Base-by-base conservation (phyloP, 1,140 invertebrate genomes). In the Chymomyza costata region DNA sequence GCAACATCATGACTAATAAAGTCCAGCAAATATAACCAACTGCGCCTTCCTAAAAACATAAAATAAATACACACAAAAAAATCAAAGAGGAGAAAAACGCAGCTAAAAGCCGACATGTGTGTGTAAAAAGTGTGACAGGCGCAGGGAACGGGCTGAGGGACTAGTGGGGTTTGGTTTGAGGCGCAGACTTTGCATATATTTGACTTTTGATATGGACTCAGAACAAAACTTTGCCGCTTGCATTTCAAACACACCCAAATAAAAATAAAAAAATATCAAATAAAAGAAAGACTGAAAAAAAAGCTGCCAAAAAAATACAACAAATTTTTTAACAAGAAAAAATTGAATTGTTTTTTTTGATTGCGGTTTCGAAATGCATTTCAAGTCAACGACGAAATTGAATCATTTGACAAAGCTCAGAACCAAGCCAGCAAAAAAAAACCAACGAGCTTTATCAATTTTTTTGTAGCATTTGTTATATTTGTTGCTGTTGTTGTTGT, bases 381-480 rank as follows among this genome's bases (percentile, higher is more conserved):
- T 61, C 39, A 55, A 62, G 71, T 70, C 61, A 57, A 78, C 46
- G 53, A 25, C 39, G 71, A 74, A 74, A 74, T 78, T 74, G 71
- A 74, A 78, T 74, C 71, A 74, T 78, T 78, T 65, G 71, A 57
- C 71, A 68, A 74, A 74, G 34, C 21, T 3, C 8, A 5, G 21
- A 3, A 8, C 3, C 21, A 8, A 25, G 8, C 8, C 3, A 8
- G 3, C 3, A 3, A 25, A 25, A 25, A 3, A 25, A 25, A 3
- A 25, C 3, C 21, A 25, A 53, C 43, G 57, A 54, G 55, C 54
- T 49, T 69, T 55, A 50, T 48, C 37, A 57, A 30, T 65, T 50
- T 8, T 3, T 25, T 57, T 21, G 41, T 1, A 32, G n/a, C 32
- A 11, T 30, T 38, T 48, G 47, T 15, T 5, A 8, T 25, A 8